phyloP scores from a whole-genome alignment of 2,113 vertebrate species.

The Seriola rivoliana region DNA sequence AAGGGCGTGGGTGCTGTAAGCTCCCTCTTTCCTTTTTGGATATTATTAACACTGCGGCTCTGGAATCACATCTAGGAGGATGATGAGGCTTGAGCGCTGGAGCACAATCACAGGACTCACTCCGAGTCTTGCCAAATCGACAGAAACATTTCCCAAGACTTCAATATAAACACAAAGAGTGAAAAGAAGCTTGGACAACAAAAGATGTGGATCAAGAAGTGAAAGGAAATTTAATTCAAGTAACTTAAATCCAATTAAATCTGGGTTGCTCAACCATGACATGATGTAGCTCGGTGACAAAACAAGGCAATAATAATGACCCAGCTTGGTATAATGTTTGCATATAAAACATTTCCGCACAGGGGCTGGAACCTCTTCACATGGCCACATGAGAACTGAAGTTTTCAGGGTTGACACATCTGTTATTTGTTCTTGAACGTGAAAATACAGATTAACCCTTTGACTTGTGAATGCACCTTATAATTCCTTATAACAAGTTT shows the following conservation, averaged over 20 bases:
- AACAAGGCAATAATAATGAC: constrained; percentile 27
- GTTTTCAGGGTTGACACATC: not conserved
- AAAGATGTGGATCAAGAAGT: constrained; percentile 35
- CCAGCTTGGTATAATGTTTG: not conserved
- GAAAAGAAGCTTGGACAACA: constrained; percentile 53
- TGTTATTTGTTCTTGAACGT: constrained; percentile 9
- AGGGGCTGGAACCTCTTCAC: constrained; percentile 10
- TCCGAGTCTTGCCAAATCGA: constrained; percentile 56
- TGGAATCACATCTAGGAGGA: constrained; percentile 43
- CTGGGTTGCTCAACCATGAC: constrained; percentile 28
- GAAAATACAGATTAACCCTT: not conserved
- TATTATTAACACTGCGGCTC: constrained; percentile 64
- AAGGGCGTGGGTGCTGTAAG: constrained; percentile 63
- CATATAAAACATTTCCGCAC: constrained; percentile 33
- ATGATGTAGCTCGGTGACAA: constrained; percentile 41
- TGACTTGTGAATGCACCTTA: not conserved
- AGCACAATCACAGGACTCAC: constrained; percentile 46
- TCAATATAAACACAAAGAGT: constrained; percentile 44
- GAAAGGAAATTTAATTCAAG: constrained; percentile 60
- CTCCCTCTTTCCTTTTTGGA: constrained; percentile 55
- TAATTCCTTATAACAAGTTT: not conserved
- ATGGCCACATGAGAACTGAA: constrained; percentile 9
- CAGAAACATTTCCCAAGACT: constrained; percentile 53
- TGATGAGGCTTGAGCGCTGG: constrained; percentile 42
- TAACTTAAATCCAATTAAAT: constrained; percentile 60